These are phyloP conservation scores for Morpho deidamia DNA, from an alignment of 2,888 invertebrate genomes.

Conservation along the genomic window DNA sequence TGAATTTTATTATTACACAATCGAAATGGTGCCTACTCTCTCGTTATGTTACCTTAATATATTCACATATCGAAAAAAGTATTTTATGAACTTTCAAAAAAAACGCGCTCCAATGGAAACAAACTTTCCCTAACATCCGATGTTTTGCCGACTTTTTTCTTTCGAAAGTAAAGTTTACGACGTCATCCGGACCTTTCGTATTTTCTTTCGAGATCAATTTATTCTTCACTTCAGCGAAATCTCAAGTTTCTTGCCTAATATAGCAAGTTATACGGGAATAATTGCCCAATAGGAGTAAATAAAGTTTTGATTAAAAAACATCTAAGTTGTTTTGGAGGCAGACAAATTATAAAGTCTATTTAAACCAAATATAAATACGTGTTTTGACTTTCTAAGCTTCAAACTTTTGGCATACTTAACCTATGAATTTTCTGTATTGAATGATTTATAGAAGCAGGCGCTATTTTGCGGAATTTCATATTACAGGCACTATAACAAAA, in stretches of 20 bases:
- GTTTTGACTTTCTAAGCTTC: too few species aligned
- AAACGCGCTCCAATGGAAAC: constrained; percentile 18
- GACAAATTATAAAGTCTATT: too few species aligned
- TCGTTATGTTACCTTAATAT: too few species aligned
- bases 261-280: constrained; percentile 10
- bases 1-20: not conserved
- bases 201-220: constrained; percentile 23
- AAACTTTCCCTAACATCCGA: constrained; percentile 25
- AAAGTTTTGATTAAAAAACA: constrained; percentile 10
- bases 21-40: too few species aligned
- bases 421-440: too few species aligned
- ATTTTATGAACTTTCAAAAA: not conserved
- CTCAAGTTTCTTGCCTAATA: constrained; percentile 15
- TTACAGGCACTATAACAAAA: too few species aligned
- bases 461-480: too few species aligned
- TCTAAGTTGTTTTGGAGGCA: too few species aligned
- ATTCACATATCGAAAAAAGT: not conserved
- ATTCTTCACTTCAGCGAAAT: constrained; percentile 20
- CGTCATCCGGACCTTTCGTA: constrained; percentile 23
- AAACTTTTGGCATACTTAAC: too few species aligned
- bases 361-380: too few species aligned
- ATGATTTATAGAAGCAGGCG: too few species aligned
- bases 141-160: constrained; percentile 31
- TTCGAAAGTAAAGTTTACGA: constrained; percentile 26
- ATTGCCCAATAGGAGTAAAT: constrained; percentile 10